Percentiles rank a stretch among this genome's conserved stretches.
Conservation (phyloP, 2,888 invertebrate species). For the Rhynchonema sp. region DNA sequence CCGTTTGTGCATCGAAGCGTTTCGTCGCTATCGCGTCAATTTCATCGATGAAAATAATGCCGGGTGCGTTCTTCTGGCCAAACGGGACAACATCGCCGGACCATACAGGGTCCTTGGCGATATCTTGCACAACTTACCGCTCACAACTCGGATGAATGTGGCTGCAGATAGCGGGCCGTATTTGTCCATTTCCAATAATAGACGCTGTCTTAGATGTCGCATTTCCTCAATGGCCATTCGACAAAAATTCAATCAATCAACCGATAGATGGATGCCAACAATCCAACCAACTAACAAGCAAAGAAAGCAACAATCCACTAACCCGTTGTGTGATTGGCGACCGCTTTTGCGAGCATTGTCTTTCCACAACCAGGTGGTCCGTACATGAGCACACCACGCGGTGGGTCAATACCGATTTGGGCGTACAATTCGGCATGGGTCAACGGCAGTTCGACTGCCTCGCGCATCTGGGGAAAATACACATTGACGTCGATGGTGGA, state of each 20-base stretch:
- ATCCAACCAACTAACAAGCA: not conserved
- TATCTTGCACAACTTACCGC: slow-evolving; percentile 98
- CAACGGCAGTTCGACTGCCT: slow-evolving; percentile 89
- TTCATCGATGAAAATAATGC: slow-evolving; percentile 98
- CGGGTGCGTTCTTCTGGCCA: slow-evolving; percentile 96
- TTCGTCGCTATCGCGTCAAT: slow-evolving; percentile 99
- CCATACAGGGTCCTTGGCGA: slow-evolving; percentile 98
- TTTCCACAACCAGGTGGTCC: slow-evolving; percentile 98
- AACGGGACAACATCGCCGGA: slow-evolving; percentile 94
- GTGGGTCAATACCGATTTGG: slow-evolving; percentile 92
- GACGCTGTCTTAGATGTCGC: not conserved
- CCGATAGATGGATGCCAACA: too few relatives aligned
- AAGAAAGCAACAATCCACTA: slow-evolving; percentile 12
- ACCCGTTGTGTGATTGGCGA: slow-evolving; percentile 92
- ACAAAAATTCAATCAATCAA: too few relatives aligned
- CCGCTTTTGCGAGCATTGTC: slow-evolving; percentile 97
- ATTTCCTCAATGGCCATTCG: slow-evolving; percentile 17
- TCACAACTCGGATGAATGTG: slow-evolving; percentile 93
- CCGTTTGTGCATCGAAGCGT: slow-evolving; percentile 37
- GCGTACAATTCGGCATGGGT: slow-evolving; percentile 96
- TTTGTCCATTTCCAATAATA: not conserved
- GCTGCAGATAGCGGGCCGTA: slow-evolving; percentile 40
- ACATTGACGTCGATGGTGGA: not conserved
- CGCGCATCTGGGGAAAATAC: slow-evolving; percentile 30
- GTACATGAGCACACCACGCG: slow-evolving; percentile 90